phyloP scores from a whole-genome alignment of 2,113 vertebrate species.

The Eulacestoma nigropectus region DNA sequence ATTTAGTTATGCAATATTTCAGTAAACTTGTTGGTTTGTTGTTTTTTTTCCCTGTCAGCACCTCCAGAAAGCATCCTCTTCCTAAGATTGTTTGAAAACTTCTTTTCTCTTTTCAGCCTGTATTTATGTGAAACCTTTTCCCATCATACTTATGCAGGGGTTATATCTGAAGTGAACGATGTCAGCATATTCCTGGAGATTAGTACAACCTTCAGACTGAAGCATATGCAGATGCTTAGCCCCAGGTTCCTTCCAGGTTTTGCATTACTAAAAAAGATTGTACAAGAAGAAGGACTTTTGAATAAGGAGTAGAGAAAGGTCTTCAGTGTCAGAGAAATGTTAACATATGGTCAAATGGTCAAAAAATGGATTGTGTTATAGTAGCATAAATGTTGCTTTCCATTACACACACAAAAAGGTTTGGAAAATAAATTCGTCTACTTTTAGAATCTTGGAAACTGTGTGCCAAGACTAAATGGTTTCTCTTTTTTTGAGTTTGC shows the following conservation, averaged over 20 bases:
- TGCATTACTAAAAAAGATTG: background rate
- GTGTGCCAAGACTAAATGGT: background rate
- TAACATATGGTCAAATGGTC: conserved; percentile 53
- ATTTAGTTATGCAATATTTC: background rate
- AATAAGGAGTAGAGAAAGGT: conserved; percentile 47
- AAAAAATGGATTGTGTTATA: conserved; percentile 48
- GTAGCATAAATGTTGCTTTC: conserved; percentile 19
- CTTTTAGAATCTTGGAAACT: background rate
- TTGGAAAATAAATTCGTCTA: background rate
- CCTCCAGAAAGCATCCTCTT: background rate
- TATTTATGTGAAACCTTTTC: conserved; percentile 20
- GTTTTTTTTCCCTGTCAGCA: background rate
- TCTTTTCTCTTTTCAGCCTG: conserved; percentile 12
- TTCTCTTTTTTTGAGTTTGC: background rate
- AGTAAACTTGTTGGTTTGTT: background rate
- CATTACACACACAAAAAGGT: background rate
- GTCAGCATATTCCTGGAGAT: conserved; percentile 8
- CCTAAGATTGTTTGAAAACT: background rate
- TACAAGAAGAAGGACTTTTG: conserved; percentile 20
- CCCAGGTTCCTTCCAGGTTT: conserved; percentile 27
- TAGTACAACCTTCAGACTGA: conserved; percentile 40
- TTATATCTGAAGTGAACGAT: conserved; percentile 39
- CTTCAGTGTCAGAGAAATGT: conserved; percentile 45
- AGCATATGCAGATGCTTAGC: background rate
- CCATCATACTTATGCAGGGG: background rate